phyloP scores from a whole-genome alignment of 2,113 vertebrate genomes.

The Lontra canadensis region DNA sequence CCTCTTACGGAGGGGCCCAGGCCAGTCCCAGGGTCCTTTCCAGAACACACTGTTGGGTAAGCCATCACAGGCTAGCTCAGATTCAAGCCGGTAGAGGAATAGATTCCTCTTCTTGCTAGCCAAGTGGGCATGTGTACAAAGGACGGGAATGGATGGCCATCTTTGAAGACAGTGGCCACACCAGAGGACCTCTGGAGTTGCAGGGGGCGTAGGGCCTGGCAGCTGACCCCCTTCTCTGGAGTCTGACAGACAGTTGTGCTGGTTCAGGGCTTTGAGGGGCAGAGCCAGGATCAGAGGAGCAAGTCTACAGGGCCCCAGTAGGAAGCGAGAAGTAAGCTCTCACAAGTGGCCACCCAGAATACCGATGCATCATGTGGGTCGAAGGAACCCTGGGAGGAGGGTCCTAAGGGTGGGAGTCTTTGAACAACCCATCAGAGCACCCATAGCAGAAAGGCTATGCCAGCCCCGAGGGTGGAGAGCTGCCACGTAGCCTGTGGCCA shows the following conservation, averaged over 20 bases:
- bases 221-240: neutral
- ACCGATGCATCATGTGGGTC: neutral
- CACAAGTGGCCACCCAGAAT: neutral
- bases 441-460: neutral
- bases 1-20: neutral
- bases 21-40: neutral
- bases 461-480: neutral
- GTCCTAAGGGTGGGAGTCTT: neutral
- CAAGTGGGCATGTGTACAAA: neutral
- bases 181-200: neutral
- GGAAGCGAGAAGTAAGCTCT: neutral
- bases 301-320: neutral
- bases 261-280: neutral
- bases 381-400: neutral
- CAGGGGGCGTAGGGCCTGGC: neutral
- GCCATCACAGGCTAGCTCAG: neutral
- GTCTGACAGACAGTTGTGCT: neutral
- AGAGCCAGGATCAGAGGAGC: neutral
- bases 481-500: neutral
- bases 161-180: neutral
- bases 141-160: neutral
- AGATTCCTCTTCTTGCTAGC: neutral
- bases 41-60: fast-evolving
- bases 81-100: neutral
- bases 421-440: no score